Evolutionary conservation across 53 echinoderm and acorn worm species (phyloP).

Genomic region (Echinometra lucunter): DNA sequence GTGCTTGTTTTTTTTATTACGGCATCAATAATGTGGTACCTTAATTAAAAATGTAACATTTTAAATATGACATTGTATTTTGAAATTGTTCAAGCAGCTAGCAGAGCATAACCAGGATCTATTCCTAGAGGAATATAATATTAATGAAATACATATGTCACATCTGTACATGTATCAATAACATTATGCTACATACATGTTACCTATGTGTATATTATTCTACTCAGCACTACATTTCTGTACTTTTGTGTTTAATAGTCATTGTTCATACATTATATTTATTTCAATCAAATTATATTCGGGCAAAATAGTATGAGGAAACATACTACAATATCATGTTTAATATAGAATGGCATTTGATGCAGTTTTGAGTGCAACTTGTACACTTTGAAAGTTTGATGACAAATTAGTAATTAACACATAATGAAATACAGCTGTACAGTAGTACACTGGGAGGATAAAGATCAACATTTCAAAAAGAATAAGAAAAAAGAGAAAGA

Average conservation of each 20-base stretch:
- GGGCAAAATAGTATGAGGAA: neutral
- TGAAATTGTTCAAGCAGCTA: too few relatives aligned
- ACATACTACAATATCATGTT: neutral
- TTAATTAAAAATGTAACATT: too few relatives aligned
- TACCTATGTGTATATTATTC: too few relatives aligned
- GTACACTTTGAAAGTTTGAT: neutral
- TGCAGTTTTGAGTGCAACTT: neutral
- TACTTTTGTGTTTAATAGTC: neutral
- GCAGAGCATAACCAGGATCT: too few relatives aligned
- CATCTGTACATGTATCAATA: too few relatives aligned
- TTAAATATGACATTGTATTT: too few relatives aligned
- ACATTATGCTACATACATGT: too few relatives aligned
- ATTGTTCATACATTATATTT: neutral
- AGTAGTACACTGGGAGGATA: neutral
- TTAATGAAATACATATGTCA: too few relatives aligned
- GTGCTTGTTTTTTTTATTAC: too few relatives aligned
- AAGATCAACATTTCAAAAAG: neutral
- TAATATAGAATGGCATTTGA: neutral
- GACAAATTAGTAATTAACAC: neutral
- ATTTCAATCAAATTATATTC: neutral
- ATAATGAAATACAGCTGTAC: neutral
- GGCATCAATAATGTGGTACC: too few relatives aligned
- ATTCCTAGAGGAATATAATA: too few relatives aligned
- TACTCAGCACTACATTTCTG: neutral
- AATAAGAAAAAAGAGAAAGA: neutral